A percentile compares a stretch with the other conserved stretches of the same genome.
These are phyloP conservation scores for Rhopilema esculentum DNA, from an alignment of 30 jellyfish, hydroid and myxozoan species.

Conservation along the genomic window DNA sequence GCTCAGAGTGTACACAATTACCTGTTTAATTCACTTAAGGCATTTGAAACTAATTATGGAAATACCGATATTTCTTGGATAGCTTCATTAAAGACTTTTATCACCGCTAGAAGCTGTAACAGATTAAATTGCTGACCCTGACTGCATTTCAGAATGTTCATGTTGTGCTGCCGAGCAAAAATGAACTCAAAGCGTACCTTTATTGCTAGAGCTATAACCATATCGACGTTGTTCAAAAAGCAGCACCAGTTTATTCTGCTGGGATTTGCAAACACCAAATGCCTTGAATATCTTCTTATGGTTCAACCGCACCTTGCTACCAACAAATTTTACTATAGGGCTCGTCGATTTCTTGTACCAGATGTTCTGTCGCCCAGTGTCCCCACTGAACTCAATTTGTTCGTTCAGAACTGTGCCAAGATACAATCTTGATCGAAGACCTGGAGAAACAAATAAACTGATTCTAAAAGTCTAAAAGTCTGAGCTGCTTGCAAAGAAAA, in stretches of 20 bases:
- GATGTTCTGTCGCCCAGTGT: constrained; percentile 33
- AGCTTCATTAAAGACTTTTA: too few relatives aligned
- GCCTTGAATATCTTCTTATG: constrained; percentile 5
- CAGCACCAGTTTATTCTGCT: constrained; percentile 15
- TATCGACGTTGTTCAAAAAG: constrained; percentile 5
- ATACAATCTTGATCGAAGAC: constrained; percentile 27
- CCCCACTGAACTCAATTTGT: constrained; percentile 26
- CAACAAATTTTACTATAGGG: constrained; percentile 21
- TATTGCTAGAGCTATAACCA: constrained; percentile 26
- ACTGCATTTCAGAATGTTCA: not conserved
- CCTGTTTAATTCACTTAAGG: not conserved
- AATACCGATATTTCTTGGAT: not conserved
- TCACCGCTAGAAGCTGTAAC: too few relatives aligned
- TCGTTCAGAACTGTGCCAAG: constrained; percentile 28
- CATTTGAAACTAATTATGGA: not conserved
- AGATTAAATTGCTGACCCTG: too few relatives aligned
- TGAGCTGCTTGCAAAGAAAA: not conserved
- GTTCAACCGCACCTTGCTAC: constrained; percentile 1
- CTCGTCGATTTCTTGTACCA: not conserved
- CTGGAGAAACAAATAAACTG: too few relatives aligned
- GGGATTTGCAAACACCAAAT: constrained; percentile 16
- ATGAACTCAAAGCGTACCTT: constrained; percentile 3
- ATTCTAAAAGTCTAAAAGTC: not conserved
- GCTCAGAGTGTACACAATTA: not conserved
- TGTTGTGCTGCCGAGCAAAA: too few relatives aligned